These are phyloP conservation scores for Neomicropteryx cornuta DNA, from an alignment of 1,140 invertebrate species.

Conservation along the genomic window DNA sequence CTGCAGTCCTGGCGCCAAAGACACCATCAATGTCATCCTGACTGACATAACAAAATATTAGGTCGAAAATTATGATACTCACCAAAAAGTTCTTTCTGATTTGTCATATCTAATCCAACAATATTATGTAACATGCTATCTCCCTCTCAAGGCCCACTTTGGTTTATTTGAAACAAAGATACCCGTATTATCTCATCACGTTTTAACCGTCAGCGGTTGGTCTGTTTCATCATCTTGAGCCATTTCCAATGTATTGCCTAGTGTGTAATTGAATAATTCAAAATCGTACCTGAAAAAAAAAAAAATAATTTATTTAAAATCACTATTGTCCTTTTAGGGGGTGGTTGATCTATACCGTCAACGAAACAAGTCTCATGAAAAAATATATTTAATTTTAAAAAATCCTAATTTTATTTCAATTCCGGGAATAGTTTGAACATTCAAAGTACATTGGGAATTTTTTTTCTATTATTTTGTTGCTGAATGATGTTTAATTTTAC, in stretches of 20 bases:
- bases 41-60: no score
- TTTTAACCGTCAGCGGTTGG: slow-evolving; percentile 25
- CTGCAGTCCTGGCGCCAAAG: no score
- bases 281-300: slow-evolving; percentile 63
- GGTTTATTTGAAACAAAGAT: no score
- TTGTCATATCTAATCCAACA: no score
- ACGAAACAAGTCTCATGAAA: slow-evolving; percentile 4
- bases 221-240: slow-evolving; percentile 40
- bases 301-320: slow-evolving; percentile 8
- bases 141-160: no score
- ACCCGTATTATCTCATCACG: no score
- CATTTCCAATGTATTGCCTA: slow-evolving; percentile 58
- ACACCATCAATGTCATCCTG: no score
- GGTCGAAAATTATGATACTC: no score
- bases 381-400: slow-evolving; percentile 3
- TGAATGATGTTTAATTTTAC: no score
- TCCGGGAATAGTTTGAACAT: slow-evolving; percentile 1
- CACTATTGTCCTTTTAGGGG: background rate
- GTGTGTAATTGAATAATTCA: slow-evolving; percentile 70
- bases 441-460: slow-evolving; percentile 4
- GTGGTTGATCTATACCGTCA: no score
- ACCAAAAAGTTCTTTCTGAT: no score
- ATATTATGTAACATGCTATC: no score
- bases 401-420: slow-evolving; percentile 5
- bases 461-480: background rate